Base-by-base conservation (phyloP, 2,113 vertebrate species). In the Polypterus bichir region DNA sequence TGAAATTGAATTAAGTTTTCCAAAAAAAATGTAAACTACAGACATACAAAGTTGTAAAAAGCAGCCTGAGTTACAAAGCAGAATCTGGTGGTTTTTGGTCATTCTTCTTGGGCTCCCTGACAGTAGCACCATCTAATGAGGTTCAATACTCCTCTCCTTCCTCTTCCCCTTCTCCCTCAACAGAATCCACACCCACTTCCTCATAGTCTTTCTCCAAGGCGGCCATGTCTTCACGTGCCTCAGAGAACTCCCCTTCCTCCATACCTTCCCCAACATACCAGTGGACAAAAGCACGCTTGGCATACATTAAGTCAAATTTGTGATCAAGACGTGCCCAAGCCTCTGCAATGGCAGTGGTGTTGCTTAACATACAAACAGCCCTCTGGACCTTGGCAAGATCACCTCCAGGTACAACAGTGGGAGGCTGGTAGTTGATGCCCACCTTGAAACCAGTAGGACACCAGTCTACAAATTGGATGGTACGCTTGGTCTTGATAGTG, bases 371-470 rank as follows among this genome's bases (percentile, higher is more conserved):
- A 7, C 76, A 84, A 46, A 88, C 73, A 2, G 82, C 83, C 45
- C 77, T 64, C 70, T 84, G 85, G 61, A 86, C 86, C 65, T 88
- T 86, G 48, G 85, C 81, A 49, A 87, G 76, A 69, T 87, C 82
- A 9, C 76, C 77, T 4, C 79, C 78, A 0, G 82, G 79, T 57
- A 86, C 79, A 47, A 78, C 77, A 0, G 81, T 83, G 46, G 78
- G 80, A 65, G 80, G 80, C 70, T 87, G 82, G 66, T 82, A 84
- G 69, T 82, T 84, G 67, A 84, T 84, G 63, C 81, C 81, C 66
- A 83, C 80, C 81, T 72, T 72, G 65, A 84, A 84, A 53, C 82
- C 82, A 48, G 81, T 79, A 0, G 81, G 81, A 60, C 80, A 82
- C 81, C 79, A 80, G 51, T 83, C 81, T 70, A 83, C 80, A 68